These are phyloP conservation scores for Anguilla obscura DNA, from an alignment of 2,797 vertebrate genomes.

Conservation along the genomic window DNA sequence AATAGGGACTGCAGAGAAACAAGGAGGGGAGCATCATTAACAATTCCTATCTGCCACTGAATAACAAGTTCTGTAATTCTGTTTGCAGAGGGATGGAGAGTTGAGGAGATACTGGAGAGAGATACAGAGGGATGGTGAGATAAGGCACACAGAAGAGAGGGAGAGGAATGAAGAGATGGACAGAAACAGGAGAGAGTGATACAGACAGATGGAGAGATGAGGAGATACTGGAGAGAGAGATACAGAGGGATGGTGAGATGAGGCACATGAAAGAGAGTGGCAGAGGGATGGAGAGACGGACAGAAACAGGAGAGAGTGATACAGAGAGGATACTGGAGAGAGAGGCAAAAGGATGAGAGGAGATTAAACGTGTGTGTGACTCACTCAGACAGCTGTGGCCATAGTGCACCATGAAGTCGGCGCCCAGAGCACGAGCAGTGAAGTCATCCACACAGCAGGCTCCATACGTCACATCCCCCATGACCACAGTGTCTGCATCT, in stretches of 20 bases:
- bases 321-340: background rate
- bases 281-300: slow-evolving; percentile 12
- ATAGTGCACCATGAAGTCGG: slow-evolving; percentile 97
- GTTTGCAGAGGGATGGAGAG: background rate
- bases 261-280: slow-evolving; percentile 29
- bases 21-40: slow-evolving; percentile 48
- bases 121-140: background rate
- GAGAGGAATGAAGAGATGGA: slow-evolving; percentile 7
- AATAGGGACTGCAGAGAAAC: slow-evolving; percentile 82
- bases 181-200: background rate
- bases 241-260: slow-evolving; percentile 1
- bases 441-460: slow-evolving; percentile 98
- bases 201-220: background rate
- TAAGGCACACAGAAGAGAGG: slow-evolving; percentile 31
- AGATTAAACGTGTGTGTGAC: slow-evolving; percentile 45
- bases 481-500: slow-evolving; percentile 85
- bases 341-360: background rate
- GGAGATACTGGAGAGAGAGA: slow-evolving; percentile 11
- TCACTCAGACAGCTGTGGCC: slow-evolving; percentile 96
- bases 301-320: slow-evolving; percentile 42
- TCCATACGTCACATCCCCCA: slow-evolving; percentile 97
- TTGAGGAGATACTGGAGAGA: slow-evolving; percentile 12
- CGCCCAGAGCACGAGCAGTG: slow-evolving; percentile 89
- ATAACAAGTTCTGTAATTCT: background rate
- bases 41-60: slow-evolving; percentile 42